Conservation (phyloP, 2,113 vertebrate species). For the Copsychus sechellarum region DNA sequence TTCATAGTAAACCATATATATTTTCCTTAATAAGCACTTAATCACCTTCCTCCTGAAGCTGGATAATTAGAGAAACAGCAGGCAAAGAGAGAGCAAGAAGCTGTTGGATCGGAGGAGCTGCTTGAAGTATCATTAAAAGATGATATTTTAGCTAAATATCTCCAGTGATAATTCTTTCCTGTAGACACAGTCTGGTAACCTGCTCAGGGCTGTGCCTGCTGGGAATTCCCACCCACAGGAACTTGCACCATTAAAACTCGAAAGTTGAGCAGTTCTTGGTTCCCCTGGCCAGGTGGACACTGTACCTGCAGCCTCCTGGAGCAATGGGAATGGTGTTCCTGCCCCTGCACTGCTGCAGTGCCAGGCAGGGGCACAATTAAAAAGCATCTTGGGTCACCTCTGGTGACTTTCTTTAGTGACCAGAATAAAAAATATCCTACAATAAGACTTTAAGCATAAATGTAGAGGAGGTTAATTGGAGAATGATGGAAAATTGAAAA, state of each 20-base stretch:
- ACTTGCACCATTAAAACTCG: background rate
- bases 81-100: background rate
- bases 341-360: accelerated
- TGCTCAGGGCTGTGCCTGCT: background rate
- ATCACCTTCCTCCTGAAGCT: background rate
- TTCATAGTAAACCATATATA: background rate
- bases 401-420: background rate
- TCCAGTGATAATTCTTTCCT: background rate
- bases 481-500: background rate
- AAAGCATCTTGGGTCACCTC: background rate
- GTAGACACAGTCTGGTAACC: background rate
- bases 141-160: background rate
- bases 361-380: background rate
- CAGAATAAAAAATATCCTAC: background rate
- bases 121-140: background rate
- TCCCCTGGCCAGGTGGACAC: accelerated
- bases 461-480: background rate
- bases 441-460: background rate
- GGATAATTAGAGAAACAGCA: background rate
- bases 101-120: background rate
- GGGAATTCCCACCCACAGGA: background rate
- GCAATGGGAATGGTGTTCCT: background rate
- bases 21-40: background rate
- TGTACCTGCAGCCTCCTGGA: background rate
- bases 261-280: background rate